phyloP scores from a whole-genome alignment of 2,113 vertebrate genomes.

The Lanius ludovicianus region DNA sequence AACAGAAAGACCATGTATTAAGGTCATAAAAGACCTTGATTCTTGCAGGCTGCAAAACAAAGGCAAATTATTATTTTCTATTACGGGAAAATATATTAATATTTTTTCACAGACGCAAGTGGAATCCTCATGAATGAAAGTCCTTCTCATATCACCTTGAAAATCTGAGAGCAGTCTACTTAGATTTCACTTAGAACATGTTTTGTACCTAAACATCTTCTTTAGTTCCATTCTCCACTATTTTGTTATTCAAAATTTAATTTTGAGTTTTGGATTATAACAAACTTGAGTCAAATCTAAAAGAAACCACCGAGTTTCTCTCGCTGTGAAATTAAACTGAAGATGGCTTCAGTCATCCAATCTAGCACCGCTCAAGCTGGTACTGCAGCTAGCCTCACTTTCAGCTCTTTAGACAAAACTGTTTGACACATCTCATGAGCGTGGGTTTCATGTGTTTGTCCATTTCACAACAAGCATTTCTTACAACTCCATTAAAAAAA shows the following conservation, averaged over 20 bases:
- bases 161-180: not conserved
- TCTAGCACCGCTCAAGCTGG: not conserved
- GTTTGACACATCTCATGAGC: not conserved
- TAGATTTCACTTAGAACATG: not conserved
- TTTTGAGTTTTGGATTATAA: not conserved
- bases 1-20: not conserved
- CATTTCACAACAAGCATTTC: not conserved
- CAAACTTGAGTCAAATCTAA: not conserved
- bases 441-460: not conserved
- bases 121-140: not conserved
- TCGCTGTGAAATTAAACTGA: not conserved
- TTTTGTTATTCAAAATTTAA: not conserved
- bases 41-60: not conserved
- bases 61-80: not conserved
- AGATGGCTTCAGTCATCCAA: not conserved
- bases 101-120: not conserved
- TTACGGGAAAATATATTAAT: not conserved
- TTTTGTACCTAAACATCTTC: not conserved
- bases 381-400: not conserved
- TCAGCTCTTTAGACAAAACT: not conserved
- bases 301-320: not conserved
- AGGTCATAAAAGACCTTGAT: not conserved
- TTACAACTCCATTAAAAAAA: not conserved
- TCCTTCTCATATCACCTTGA: not conserved
- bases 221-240: not conserved